Evolutionary conservation across 2,888 invertebrate species (phyloP).

Genomic region (Prosopocoilus inquinatus): DNA sequence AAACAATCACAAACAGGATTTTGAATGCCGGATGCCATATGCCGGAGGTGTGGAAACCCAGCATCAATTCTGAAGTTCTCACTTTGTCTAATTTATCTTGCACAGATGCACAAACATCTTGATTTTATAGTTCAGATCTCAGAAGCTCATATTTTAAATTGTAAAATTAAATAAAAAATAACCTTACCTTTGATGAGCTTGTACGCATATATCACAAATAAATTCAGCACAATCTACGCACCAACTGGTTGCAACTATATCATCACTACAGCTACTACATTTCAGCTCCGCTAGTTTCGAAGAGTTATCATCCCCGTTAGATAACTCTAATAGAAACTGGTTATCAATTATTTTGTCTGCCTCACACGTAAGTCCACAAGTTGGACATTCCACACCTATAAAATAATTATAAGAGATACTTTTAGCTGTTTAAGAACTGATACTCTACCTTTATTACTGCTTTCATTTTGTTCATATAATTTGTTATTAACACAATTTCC

Average conservation of each 20-base stretch:
- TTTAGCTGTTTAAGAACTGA: neutral
- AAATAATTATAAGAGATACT: constrained; percentile 16
- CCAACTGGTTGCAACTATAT: constrained; percentile 79
- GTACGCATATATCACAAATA: constrained; percentile 87
- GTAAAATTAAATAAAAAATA: neutral
- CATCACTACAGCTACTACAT: constrained; percentile 87
- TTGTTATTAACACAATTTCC: constrained; percentile 70
- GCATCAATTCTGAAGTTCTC: too few species aligned
- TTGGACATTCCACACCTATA: constrained; percentile 61
- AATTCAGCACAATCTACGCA: constrained; percentile 90
- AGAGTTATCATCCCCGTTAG: constrained; percentile 54
- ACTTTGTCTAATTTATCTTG: too few species aligned
- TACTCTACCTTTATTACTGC: constrained; percentile 12
- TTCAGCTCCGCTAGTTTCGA: constrained; percentile 54
- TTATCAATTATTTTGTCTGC: constrained; percentile 77
- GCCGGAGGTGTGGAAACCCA: too few species aligned
- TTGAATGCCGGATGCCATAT: too few species aligned
- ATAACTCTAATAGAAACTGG: constrained; percentile 73
- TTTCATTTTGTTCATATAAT: constrained; percentile 55
- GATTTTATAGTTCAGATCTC: too few species aligned
- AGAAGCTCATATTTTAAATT: too few species aligned
- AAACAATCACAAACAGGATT: too few species aligned
- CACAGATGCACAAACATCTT: too few species aligned
- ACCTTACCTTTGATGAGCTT: constrained; percentile 77
- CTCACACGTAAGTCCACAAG: constrained; percentile 72